Conservation (phyloP, 2,888 invertebrate species). For the Pterobdella sp. region DNA sequence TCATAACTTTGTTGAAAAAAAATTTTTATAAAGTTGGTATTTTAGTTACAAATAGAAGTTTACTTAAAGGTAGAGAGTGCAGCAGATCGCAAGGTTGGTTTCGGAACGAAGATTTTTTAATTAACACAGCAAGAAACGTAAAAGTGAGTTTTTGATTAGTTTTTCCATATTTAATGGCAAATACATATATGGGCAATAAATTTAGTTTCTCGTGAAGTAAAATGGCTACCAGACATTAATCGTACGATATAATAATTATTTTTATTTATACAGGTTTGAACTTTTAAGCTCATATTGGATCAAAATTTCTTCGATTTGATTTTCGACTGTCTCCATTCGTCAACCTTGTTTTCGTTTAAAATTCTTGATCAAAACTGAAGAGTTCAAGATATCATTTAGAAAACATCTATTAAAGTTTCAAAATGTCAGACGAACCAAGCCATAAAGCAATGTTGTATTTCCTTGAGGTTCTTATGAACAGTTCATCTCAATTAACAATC, state of each 20-base stretch:
- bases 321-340: constrained; percentile 14
- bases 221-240: constrained; percentile 7
- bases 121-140: not conserved
- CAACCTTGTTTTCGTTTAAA: constrained; percentile 6
- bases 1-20: no score
- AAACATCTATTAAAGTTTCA: constrained; percentile 4
- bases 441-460: constrained; percentile 74
- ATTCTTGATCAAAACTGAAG: not conserved
- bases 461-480: constrained; percentile 90
- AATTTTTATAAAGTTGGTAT: no score
- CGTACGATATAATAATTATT: not conserved
- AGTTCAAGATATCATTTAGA: not conserved
- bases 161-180: not conserved
- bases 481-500: constrained; percentile 78
- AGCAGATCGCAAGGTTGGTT: constrained; percentile 7
- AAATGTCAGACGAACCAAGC: constrained; percentile 48
- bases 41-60: no score
- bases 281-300: not conserved
- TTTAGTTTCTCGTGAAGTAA: not conserved
- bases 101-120: constrained; percentile 8
- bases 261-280: constrained; percentile 1
- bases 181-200: not conserved
- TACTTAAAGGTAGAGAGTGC: not conserved
- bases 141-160: not conserved
- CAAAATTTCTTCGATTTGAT: constrained; percentile 2